These are phyloP conservation scores for Trichogramma pretiosum DNA, from an alignment of 1,140 invertebrate species.

Conservation along the genomic window DNA sequence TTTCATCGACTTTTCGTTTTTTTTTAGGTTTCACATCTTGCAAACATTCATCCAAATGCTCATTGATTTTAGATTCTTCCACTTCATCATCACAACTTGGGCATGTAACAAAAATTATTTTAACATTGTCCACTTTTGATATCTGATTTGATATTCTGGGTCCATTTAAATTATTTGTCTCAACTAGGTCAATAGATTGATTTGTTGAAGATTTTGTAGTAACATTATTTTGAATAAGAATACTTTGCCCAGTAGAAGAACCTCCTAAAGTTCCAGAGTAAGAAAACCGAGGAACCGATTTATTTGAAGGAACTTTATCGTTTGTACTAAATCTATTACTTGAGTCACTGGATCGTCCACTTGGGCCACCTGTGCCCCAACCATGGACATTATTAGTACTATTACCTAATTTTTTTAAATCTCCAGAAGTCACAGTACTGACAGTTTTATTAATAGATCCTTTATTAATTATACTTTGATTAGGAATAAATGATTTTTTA, in stretches of 20 bases:
- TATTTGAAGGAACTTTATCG: neutral
- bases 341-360: neutral
- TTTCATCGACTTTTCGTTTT: conserved; percentile 6
- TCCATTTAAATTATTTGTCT: neutral
- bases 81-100: conserved; percentile 38
- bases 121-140: neutral
- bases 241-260: conserved; percentile 23
- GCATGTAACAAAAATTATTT: conserved; percentile 31
- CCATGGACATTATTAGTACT: conserved; percentile 22
- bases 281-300: conserved; percentile 16
- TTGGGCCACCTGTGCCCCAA: conserved; percentile 20
- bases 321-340: neutral
- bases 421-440: neutral
- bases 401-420: conserved; percentile 33
- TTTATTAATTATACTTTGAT: neutral
- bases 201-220: neutral
- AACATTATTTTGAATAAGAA: conserved; percentile 21
- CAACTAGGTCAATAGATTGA: too few relatives aligned
- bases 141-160: neutral
- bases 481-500: neutral
- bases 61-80: conserved; percentile 29
- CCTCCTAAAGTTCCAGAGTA: conserved; percentile 34
- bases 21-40: conserved; percentile 19
- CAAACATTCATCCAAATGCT: conserved; percentile 41
- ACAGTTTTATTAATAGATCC: neutral